A percentile compares a stretch with the other conserved stretches of the same genome.
Conservation (phyloP, 1,140 invertebrate species). For the Mylabris phalerata region DNA sequence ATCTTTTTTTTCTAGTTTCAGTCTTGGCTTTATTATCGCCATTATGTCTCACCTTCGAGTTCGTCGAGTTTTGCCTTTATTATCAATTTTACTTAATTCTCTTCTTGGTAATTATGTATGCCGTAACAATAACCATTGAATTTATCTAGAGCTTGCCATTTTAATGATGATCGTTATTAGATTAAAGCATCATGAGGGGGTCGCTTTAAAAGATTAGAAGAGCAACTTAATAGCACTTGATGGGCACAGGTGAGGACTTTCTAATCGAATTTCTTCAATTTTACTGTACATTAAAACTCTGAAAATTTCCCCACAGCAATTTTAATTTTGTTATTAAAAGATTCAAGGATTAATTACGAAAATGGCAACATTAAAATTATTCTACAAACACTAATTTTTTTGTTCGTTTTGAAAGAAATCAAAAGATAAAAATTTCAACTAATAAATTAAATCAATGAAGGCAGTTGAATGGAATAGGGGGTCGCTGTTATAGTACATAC, state of each 20-base stretch:
- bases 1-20: too few relatives aligned
- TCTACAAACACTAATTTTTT: too few relatives aligned
- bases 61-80: conserved; percentile 23
- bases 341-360: too few relatives aligned
- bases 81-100: conserved; percentile 38
- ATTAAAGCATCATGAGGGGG: conserved; percentile 33
- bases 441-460: too few relatives aligned
- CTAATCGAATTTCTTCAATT: conserved; percentile 30
- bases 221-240: conserved; percentile 26
- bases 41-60: conserved; percentile 30
- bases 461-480: too few relatives aligned
- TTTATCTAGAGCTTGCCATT: conserved; percentile 34
- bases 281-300: conserved; percentile 24
- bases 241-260: conserved; percentile 30
- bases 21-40: conserved; percentile 31
- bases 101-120: conserved; percentile 31
- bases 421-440: too few relatives aligned
- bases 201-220: conserved; percentile 38
- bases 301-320: too few relatives aligned
- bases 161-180: conserved; percentile 40
- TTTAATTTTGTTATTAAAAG: too few relatives aligned
- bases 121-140: conserved; percentile 38
- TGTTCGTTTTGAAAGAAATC: too few relatives aligned
- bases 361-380: too few relatives aligned
- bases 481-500: too few relatives aligned